Percentiles rank a stretch among this genome's conserved stretches.
Evolutionary conservation across 2,888 invertebrate genomes (phyloP).

Genomic region (Allygus modestus): DNA sequence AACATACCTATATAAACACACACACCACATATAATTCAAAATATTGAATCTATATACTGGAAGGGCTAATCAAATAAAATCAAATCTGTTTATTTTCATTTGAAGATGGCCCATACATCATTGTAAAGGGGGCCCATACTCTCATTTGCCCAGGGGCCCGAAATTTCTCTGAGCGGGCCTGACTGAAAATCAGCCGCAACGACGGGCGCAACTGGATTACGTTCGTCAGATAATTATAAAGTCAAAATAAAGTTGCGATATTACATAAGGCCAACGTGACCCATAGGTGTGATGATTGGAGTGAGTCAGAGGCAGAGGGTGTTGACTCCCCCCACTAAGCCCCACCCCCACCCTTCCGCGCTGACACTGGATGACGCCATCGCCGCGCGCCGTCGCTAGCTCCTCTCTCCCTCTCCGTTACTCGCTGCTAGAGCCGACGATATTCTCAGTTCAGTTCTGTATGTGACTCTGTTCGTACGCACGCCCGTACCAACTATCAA

Average conservation of each 20-base stretch:
- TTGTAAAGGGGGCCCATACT: too few relatives aligned
- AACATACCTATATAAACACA: too few relatives aligned
- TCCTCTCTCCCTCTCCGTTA: neutral
- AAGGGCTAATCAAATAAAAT: too few relatives aligned
- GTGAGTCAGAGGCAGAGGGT: constrained; percentile 61
- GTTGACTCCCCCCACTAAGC: constrained; percentile 59
- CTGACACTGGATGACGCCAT: constrained; percentile 60
- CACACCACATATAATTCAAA: too few relatives aligned
- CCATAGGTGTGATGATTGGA: constrained; percentile 52
- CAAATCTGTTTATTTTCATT: too few relatives aligned
- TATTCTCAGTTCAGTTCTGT: constrained; percentile 17
- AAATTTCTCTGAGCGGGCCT: too few relatives aligned
- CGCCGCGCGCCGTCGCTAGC: constrained; percentile 12
- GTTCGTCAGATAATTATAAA: constrained; percentile 35
- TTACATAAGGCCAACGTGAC: constrained; percentile 62
- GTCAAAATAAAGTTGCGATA: constrained; percentile 45
- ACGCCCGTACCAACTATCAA: neutral
- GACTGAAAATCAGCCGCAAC: too few relatives aligned
- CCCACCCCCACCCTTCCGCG: neutral
- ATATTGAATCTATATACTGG: too few relatives aligned
- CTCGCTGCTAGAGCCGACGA: neutral
- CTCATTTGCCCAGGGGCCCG: too few relatives aligned
- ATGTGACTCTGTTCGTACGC: constrained; percentile 6
- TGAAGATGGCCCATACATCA: too few relatives aligned
- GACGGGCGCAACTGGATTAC: too few relatives aligned